Percentiles rank a stretch among this genome's conserved stretches.
These are phyloP conservation scores for Austrofundulus limnaeus DNA, from an alignment of 2,113 vertebrate genomes.

Conservation along the genomic window DNA sequence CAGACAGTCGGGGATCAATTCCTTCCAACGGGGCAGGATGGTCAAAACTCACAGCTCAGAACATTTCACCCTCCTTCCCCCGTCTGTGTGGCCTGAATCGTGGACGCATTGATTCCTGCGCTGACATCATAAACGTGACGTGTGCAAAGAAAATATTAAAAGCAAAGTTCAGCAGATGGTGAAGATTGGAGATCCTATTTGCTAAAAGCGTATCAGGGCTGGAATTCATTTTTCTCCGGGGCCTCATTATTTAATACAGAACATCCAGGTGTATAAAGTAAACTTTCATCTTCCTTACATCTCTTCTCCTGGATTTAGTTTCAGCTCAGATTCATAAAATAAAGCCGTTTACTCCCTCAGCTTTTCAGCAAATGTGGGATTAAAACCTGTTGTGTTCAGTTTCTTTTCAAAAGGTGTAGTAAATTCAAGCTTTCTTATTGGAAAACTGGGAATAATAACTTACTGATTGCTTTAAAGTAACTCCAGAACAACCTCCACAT, in stretches of 20 bases:
- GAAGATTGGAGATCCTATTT: not conserved
- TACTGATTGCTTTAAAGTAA: not conserved
- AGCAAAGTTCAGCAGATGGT: slow-evolving; percentile 8
- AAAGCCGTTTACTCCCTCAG: not conserved
- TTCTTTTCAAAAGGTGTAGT: not conserved
- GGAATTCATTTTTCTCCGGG: not conserved
- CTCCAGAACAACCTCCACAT: not conserved
- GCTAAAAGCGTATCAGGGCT: not conserved
- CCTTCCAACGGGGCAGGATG: slow-evolving; percentile 67
- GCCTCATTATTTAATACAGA: slow-evolving; percentile 1
- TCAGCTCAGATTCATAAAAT: not conserved
- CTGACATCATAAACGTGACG: not conserved
- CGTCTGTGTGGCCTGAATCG: slow-evolving; percentile 12
- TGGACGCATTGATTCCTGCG: slow-evolving; percentile 43
- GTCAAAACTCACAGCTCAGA: slow-evolving; percentile 17
- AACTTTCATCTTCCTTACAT: slow-evolving; percentile 3
- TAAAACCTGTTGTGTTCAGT: not conserved
- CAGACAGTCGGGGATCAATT: slow-evolving; percentile 67
- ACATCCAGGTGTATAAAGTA: slow-evolving; percentile 4
- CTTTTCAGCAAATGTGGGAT: not conserved
- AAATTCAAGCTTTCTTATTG: slow-evolving; percentile 4
- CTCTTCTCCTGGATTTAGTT: not conserved
- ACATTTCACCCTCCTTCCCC: slow-evolving; percentile 2
- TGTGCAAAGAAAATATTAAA: not conserved
- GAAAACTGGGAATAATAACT: slow-evolving; percentile 6